Evolutionary conservation across 2,888 invertebrate species (phyloP).

Genomic region (Celastrina argiolus): DNA sequence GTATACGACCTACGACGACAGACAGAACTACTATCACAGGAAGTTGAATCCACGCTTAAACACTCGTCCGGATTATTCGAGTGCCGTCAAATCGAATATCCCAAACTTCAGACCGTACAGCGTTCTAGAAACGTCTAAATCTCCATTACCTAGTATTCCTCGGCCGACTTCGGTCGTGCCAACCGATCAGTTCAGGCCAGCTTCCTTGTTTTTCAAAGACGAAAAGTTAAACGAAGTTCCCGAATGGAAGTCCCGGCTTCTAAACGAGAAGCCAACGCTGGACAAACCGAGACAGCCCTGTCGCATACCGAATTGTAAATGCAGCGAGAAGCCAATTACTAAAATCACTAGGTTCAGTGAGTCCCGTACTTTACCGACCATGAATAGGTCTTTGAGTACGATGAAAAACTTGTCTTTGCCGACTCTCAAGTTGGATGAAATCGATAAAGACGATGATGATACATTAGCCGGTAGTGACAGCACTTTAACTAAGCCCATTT

Average conservation of each 20-base stretch:
- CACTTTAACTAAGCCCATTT: constrained; percentile 58
- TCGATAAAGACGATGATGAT: constrained; percentile 46
- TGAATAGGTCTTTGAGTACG: constrained; percentile 55
- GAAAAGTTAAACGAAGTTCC: constrained; percentile 56
- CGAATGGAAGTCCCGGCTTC: constrained; percentile 64
- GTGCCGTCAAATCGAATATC: constrained; percentile 50
- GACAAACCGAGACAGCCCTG: constrained; percentile 62
- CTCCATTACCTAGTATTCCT: constrained; percentile 49
- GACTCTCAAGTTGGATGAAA: constrained; percentile 62
- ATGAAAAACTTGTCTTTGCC: constrained; percentile 66
- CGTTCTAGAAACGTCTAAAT: constrained; percentile 61
- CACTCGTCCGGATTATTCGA: constrained; percentile 51
- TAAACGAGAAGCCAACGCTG: constrained; percentile 53
- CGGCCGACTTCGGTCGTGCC: constrained; percentile 70
- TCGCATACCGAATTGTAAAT: constrained; percentile 69
- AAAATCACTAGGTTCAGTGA: constrained; percentile 55
- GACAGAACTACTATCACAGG: constrained; percentile 52
- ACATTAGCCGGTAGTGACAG: constrained; percentile 58
- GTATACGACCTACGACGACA: constrained; percentile 60
- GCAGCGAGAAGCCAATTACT: constrained; percentile 48
- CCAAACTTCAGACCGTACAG: constrained; percentile 64
- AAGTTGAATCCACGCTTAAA: constrained; percentile 49
- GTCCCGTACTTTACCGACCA: constrained; percentile 55
- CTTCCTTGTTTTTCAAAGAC: constrained; percentile 59
- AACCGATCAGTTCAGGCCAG: constrained; percentile 65